Conservation (phyloP, 2,113 vertebrate species). For the Turdus rufiventris region DNA sequence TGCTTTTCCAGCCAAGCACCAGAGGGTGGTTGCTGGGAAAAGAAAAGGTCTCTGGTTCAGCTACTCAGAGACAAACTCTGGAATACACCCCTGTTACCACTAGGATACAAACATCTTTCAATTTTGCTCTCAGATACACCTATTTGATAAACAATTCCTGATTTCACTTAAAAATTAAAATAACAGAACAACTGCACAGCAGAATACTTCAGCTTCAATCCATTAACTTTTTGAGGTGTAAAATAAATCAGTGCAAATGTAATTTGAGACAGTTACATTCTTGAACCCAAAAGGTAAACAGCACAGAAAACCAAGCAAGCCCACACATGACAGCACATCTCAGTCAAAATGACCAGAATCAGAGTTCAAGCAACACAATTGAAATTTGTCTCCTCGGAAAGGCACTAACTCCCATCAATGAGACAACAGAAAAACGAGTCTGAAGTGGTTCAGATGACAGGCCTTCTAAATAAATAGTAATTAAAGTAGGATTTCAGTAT, state of each 20-base stretch:
- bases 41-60: neutral
- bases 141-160: neutral
- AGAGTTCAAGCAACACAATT: neutral
- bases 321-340: neutral
- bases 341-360: neutral
- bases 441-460: neutral
- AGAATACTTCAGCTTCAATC: neutral
- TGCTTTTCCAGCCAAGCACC: neutral
- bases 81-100: neutral
- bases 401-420: neutral
- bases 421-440: neutral
- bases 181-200: neutral
- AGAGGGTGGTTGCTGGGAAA: neutral
- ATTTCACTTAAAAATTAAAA: neutral
- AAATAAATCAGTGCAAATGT: neutral
- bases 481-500: conserved; percentile 4
- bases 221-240: neutral
- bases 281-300: neutral
- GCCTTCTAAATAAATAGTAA: neutral
- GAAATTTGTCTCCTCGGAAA: neutral
- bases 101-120: neutral
- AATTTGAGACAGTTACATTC: neutral
- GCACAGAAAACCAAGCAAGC: neutral
- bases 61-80: neutral
- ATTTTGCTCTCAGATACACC: neutral